Percentiles rank a stretch among this genome's conserved stretches.
Conservation (phyloP, 2,113 vertebrate species). For the Climacteris rufus region DNA sequence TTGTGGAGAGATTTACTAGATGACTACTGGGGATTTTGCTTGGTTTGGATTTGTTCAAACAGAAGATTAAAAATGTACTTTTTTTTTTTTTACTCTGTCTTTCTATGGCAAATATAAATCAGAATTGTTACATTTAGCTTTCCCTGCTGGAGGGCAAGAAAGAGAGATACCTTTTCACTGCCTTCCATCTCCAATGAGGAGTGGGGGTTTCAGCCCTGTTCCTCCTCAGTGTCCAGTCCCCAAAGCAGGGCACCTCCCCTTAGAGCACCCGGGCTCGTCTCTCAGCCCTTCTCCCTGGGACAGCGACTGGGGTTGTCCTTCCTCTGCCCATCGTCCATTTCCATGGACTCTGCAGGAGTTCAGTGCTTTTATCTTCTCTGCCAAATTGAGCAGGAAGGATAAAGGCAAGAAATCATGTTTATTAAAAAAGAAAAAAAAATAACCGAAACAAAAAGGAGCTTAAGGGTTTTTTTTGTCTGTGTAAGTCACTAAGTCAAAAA, state of each 20-base stretch:
- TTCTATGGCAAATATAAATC: not conserved
- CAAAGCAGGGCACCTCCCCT: too few species aligned
- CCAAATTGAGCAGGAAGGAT: not conserved
- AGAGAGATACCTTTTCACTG: not conserved
- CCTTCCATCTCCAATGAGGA: not conserved
- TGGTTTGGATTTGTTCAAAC: not conserved
- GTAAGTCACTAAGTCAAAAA: not conserved
- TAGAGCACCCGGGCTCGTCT: not conserved
- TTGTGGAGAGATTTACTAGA: not conserved
- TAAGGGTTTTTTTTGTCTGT: not conserved
- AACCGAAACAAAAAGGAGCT: not conserved
- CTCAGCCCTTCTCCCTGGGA: not conserved
- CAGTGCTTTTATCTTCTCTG: not conserved
- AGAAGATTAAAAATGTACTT: not conserved
- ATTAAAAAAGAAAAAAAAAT: not conserved
- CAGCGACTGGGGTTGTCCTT: not conserved
- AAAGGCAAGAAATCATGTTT: not conserved
- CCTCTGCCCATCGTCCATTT: not conserved
- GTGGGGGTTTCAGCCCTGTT: not conserved
- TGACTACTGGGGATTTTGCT: not conserved
- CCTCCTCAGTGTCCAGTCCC: too few species aligned
- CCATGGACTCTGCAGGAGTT: not conserved
- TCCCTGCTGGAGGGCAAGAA: not conserved
- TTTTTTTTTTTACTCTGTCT: not conserved
- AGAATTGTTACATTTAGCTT: not conserved